Evolutionary conservation across 2,797 vertebrate species (phyloP).

Genomic region (Brachyrhaphis roseni): DNA sequence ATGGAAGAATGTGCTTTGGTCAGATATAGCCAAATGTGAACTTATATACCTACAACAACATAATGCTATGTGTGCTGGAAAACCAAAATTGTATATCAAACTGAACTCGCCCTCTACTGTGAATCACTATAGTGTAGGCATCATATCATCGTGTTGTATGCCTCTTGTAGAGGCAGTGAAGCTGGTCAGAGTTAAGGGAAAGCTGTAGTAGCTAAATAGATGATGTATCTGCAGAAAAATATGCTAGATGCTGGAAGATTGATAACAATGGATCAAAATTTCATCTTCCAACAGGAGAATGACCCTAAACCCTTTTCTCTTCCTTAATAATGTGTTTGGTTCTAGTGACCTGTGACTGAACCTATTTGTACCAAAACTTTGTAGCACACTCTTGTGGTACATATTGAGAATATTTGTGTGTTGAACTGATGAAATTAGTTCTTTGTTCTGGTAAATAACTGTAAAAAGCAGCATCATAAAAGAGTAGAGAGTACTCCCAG

Average conservation of each 20-base stretch:
- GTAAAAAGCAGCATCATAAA: neutral
- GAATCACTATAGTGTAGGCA: neutral
- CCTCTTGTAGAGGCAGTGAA: neutral
- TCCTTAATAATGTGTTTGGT: neutral
- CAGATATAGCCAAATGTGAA: too few relatives aligned
- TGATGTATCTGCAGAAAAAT: neutral
- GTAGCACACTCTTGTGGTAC: neutral
- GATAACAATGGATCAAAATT: neutral
- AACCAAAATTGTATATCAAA: neutral
- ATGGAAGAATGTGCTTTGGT: neutral
- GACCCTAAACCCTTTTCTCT: neutral
- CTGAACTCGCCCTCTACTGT: neutral
- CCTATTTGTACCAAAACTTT: neutral
- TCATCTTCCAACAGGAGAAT: neutral
- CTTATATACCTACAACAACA: too few relatives aligned
- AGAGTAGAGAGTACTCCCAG: neutral
- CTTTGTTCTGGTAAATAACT: neutral
- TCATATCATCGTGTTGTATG: neutral
- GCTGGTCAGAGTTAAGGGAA: neutral
- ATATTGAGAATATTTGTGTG: neutral
- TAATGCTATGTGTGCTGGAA: neutral
- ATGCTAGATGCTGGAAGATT: neutral
- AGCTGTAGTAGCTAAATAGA: neutral
- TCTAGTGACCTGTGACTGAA: neutral
- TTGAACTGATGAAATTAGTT: neutral